Conservation (phyloP, 2,113 vertebrate species). For the Dryoscopus gambensis region DNA sequence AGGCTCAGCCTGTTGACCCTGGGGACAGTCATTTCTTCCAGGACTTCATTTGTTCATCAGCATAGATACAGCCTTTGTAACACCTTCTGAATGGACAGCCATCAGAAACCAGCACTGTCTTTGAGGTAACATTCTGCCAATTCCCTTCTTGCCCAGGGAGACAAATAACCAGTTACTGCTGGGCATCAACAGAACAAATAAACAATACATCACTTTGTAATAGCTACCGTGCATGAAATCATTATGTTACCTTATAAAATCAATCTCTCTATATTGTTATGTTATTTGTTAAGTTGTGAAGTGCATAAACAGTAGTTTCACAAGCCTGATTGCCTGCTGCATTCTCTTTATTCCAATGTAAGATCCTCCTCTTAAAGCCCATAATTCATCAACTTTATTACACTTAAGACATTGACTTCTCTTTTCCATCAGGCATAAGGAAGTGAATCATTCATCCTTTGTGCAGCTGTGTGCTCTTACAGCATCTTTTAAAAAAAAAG, state of each 20-base stretch:
- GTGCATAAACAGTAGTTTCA: not conserved
- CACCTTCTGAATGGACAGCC: not conserved
- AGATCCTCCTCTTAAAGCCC: not conserved
- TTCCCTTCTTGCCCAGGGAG: not conserved
- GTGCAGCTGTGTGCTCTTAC: not conserved
- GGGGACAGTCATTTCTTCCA: not conserved
- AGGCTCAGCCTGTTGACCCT: not conserved
- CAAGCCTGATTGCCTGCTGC: not conserved
- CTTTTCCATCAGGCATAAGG: not conserved
- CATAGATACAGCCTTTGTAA: not conserved
- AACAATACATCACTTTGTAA: not conserved
- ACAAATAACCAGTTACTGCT: not conserved
- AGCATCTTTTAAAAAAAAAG: not conserved
- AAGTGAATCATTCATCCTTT: not conserved
- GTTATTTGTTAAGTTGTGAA: not conserved
- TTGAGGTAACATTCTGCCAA: not conserved
- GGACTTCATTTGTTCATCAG: not conserved
- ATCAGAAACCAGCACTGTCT: not conserved
- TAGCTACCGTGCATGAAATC: not conserved
- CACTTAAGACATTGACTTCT: not conserved
- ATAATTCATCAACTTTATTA: conserved; percentile 16
- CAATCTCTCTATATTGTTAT: not conserved
- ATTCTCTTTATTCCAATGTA: not conserved
- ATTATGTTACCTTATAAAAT: not conserved
- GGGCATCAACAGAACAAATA: not conserved